Base-by-base conservation (phyloP, 2,113 vertebrate species). In the Saccopteryx bilineata region DNA sequence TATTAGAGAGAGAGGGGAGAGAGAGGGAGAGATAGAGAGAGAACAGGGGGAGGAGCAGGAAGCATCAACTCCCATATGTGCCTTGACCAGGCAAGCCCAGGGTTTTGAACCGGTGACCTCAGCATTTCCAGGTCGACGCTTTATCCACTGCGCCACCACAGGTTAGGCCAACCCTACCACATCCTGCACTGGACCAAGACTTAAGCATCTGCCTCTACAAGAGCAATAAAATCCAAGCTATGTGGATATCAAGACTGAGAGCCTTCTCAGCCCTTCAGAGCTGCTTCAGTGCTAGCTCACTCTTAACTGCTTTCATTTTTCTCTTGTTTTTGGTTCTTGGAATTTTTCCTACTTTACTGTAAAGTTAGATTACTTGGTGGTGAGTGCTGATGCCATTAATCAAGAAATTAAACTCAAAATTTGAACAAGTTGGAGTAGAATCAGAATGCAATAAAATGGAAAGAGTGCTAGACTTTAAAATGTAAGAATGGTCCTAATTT, bases 321-420 rank as follows among this genome's bases (percentile, higher is more conserved):
- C 28, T 87, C 78, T 79, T 79, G 63, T 50, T 89, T 92, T 28
- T 23, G 48, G 28, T 15, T 94, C 54, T 52, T 84, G 54, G 23
- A 87, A 94, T 90, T 86, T 78, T 15, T 50, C 74, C 88, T 86
- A 75, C 65, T 95, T 86, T 94, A 46, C 76, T 9, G 6, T 65
- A 48, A 90, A 90, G 26, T 93, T 69, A 87, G 24, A 31, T 74
- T 84, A 75, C 5, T 13, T 5, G 23, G 24, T 96, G 56, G 50
- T 31, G 90, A 39, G n/a, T 74, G 52, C 23, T 87, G 65, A 87
- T 68, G 21, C n/a, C 28, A 88, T 81, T 90, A 79, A 65, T 15
- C 6, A 87, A 82, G 33, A 87, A 65, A 60, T 50, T 94, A 94
- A 90, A 87, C n/a, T 94, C 39, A 92, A 90, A 85, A 75, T 63